Evolutionary conservation across 2,888 invertebrate genomes (phyloP).

Genomic region (Acanthoscelides obtectus): DNA sequence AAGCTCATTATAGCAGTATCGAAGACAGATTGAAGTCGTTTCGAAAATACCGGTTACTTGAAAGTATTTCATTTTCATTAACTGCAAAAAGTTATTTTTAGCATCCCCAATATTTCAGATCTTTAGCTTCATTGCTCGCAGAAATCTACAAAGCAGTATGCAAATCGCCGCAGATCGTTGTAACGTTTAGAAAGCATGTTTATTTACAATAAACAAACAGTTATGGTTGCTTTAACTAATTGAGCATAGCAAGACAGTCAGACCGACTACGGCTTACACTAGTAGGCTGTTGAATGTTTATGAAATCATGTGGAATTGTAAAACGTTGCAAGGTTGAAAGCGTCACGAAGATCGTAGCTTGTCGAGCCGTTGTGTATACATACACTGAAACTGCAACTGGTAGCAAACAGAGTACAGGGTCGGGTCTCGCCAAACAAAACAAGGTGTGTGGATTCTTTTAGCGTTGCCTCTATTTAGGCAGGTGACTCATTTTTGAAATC

Average conservation of each 20-base stretch:
- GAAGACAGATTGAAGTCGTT: too few relatives aligned
- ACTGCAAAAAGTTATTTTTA: too few relatives aligned
- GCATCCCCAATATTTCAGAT: too few relatives aligned
- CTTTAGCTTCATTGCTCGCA: too few relatives aligned
- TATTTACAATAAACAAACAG: background rate
- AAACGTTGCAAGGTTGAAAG: conserved; percentile 1
- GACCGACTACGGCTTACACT: background rate
- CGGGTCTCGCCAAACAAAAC: too few relatives aligned
- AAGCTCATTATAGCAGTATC: too few relatives aligned
- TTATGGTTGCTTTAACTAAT: background rate
- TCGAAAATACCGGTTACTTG: too few relatives aligned
- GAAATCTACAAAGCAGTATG: background rate
- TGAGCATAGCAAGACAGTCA: background rate
- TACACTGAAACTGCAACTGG: background rate
- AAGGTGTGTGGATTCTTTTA: too few relatives aligned
- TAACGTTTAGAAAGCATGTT: background rate
- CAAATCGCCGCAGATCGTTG: background rate
- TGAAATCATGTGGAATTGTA: conserved; percentile 3
- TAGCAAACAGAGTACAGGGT: background rate
- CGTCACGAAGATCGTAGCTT: background rate
- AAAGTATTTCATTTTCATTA: too few relatives aligned
- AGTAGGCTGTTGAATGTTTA: background rate
- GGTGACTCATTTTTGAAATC: too few relatives aligned
- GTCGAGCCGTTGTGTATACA: background rate
- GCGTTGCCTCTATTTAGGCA: too few relatives aligned